Evolutionary conservation across 2,113 vertebrate species (phyloP), one percentile per base, ranked within the genome.

Genomic region (Callionymus lyra): DNA sequence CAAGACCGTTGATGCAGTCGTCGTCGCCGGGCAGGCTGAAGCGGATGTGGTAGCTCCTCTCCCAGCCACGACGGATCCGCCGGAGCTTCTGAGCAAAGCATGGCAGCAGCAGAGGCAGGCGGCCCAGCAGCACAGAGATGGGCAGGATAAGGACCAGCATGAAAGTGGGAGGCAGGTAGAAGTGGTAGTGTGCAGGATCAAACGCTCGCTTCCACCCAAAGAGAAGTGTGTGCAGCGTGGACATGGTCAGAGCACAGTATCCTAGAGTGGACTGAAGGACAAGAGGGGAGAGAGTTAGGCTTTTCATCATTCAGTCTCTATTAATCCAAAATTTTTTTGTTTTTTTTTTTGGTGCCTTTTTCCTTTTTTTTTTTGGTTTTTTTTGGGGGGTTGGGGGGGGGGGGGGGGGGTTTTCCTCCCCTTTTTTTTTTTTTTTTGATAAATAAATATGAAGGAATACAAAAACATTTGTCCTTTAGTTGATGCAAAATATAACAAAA

Each of bases 101-200:
- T 37, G 93, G 93, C 45, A 91, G 52, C 1, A 67, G 56, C 50
- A 97, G 85, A 38, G 81, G 56, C 51, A 80, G 47, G 50, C 85
- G 90, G 34, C 84, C 85, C 47, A 92, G 59, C 74, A 97, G 88
- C 2, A 91, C 76, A 0, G 53, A 16, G 1, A 84, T 69, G 0
- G 94, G 90, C 4, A 92, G 80, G 0, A 87, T 54, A 51, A 91
- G 81, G 0, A 88, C 91, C 74, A 97, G 80, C 0, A 88, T 50
- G 72, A 92, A 98, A 52, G 88, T 93, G 0, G 95, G 94, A 1
- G 95, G 95, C 67, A 97, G 78, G 81, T 74, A 84, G 84, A 97
- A 92, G 34, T 61, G 86, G 79, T 97, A 98, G 38, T 74, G 80
- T 10, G 49, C 62, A 4, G 82, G 56, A 6, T 88, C 74, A 0